Percentiles rank a stretch among this genome's conserved stretches.
Conservation (phyloP, 2,797 vertebrate species). For the Enteromius anoplus region DNA sequence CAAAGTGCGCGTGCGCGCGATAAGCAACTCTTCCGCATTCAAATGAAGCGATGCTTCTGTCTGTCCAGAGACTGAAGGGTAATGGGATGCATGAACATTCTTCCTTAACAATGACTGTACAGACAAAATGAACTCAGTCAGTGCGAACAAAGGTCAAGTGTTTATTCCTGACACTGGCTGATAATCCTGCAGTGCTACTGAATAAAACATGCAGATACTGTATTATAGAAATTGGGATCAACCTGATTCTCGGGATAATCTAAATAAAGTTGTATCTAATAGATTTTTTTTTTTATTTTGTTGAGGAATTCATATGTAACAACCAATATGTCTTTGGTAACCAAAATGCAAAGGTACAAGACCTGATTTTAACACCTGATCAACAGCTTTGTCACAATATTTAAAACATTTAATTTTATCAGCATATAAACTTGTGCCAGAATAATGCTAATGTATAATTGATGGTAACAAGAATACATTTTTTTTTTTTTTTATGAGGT, state of each 20-base stretch:
- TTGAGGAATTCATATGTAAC: neutral
- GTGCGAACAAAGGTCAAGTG: neutral
- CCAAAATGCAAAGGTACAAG: neutral
- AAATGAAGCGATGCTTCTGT: slow-evolving; percentile 33
- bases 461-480: neutral
- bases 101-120: neutral
- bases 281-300: neutral
- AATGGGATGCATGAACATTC: slow-evolving; percentile 2
- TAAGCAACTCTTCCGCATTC: slow-evolving; percentile 43
- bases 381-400: neutral
- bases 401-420: too few species aligned
- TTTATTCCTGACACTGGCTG: neutral
- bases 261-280: neutral
- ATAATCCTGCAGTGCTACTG: neutral
- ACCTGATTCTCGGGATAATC: slow-evolving; percentile 7
- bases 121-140: neutral
- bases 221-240: neutral
- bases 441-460: neutral
- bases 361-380: neutral
- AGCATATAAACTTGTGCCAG: neutral
- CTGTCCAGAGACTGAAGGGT: neutral
- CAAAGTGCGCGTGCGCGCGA: slow-evolving; percentile 45
- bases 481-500: neutral
- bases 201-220: slow-evolving; percentile 23
- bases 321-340: neutral